A percentile compares a stretch with the other conserved stretches of the same genome.
phyloP scores from a whole-genome alignment of 2,888 invertebrate genomes.

The Chaetoderma sp. region DNA sequence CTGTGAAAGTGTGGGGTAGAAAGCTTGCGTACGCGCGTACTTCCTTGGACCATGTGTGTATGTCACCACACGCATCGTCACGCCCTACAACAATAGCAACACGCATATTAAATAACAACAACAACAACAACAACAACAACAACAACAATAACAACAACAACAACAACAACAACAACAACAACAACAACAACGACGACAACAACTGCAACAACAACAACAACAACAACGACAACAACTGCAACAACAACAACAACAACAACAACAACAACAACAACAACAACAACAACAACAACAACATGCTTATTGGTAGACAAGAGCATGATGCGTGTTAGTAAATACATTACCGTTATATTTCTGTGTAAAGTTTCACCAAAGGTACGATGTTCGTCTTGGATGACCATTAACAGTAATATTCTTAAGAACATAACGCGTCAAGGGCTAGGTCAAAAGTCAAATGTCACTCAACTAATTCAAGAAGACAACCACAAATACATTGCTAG shows the following conservation, averaged over 20 bases:
- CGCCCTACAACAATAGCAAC: slow-evolving; percentile 32
- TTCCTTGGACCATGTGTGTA: slow-evolving; percentile 47
- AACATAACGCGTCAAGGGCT: no score
- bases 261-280: slow-evolving; percentile 19
- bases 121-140: slow-evolving; percentile 3
- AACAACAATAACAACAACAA: slow-evolving; percentile 23
- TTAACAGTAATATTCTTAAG: no score
- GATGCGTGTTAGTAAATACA: no score
- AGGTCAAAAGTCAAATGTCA: no score
- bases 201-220: slow-evolving; percentile 25
- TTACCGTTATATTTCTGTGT: no score
- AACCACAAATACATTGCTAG: no score
- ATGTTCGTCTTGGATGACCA: no score
- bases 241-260: slow-evolving; percentile 21
- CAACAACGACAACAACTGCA: slow-evolving; percentile 23
- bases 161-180: slow-evolving; percentile 25
- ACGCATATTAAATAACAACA: background rate
- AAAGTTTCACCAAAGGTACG: no score
- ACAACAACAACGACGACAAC: slow-evolving; percentile 22
- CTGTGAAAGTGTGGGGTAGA: slow-evolving; percentile 53
- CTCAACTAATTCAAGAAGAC: no score
- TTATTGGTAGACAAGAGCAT: no score
- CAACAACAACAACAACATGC: no score
- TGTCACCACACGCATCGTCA: slow-evolving; percentile 45
- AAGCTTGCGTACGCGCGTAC: slow-evolving; percentile 46